Base-by-base conservation (phyloP, 2,888 invertebrate species). In the Alviniconcha strummeri region DNA sequence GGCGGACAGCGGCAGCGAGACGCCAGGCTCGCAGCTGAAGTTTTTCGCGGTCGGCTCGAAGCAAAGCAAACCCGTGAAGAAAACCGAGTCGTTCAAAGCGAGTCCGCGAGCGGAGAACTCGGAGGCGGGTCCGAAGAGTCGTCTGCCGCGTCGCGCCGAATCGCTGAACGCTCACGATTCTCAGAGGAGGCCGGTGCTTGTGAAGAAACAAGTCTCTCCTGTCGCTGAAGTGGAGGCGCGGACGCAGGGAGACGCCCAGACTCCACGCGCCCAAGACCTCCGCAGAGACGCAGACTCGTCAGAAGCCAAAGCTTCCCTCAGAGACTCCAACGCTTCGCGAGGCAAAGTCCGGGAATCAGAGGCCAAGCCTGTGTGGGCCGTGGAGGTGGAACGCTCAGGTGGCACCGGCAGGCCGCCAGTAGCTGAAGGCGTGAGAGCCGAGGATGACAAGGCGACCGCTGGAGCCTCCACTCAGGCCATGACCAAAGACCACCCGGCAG, bases 121-220 rank as follows among this genome's bases (percentile, higher is more conserved):
- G 13, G 72, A 69, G 5, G 11, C 13, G 13, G n/a, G 11, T 4
- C 15, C 5, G 57, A 64, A 36, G 60, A 64, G 78, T 64, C 78
- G 36, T 52, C 13, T 54, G 17, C 81, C 81, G 13, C 52, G 81
- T 5, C 81, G 75, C 5, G 19, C 81, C 5, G 75, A 36, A 57
- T 81, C 81, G 17, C 60, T 81, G 17, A 75, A 75, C 80, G 19
- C 64, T 9, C 71, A 69, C 56, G 80, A 69, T n/a, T 60, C 55
- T 54, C 19, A 6, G 11, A 55, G 36, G 55, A 80, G 60, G 55
- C 69, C 80, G 9, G 67, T 55, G 55, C 15, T 80, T 11, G 69
- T 55, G 52, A 80, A 80, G 19, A 11, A 71, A 8, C 5, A 17
- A 6, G 19, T 5, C 4, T 79, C 79, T 5, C 1, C 79, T 57